Evolutionary conservation across 2,113 vertebrate genomes (phyloP).

Genomic region (Esox niger): DNA sequence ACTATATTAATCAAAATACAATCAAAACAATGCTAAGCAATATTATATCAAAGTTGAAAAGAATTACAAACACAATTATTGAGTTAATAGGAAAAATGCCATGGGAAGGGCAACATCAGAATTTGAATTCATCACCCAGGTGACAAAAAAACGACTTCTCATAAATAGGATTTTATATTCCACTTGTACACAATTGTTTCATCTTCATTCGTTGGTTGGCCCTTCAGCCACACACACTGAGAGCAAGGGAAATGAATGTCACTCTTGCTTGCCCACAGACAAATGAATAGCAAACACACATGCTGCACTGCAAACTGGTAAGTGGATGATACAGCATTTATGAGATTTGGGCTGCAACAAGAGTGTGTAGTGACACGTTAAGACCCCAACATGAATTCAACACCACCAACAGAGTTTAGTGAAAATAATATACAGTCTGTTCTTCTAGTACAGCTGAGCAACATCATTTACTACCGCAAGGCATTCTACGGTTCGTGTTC

Average conservation of each 20-base stretch:
- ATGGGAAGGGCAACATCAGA: too few species aligned
- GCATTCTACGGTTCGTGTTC: too few species aligned
- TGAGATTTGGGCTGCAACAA: neutral
- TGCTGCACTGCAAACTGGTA: neutral
- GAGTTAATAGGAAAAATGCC: too few species aligned
- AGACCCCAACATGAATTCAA: neutral
- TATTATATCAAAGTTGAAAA: too few species aligned
- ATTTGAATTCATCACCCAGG: neutral
- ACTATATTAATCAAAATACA: too few species aligned
- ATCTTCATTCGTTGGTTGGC: conserved; percentile 7
- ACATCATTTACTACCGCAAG: too few species aligned
- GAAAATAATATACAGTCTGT: too few species aligned
- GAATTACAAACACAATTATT: too few species aligned
- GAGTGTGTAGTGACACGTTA: neutral
- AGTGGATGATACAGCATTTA: neutral
- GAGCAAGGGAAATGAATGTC: neutral
- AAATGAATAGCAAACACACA: neutral
- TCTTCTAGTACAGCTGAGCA: too few species aligned
- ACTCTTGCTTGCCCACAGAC: neutral
- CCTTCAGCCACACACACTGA: neutral
- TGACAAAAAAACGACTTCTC: neutral
- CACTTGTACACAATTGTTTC: neutral
- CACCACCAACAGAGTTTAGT: neutral
- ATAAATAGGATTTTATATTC: neutral
- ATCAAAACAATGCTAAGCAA: too few species aligned